Evolutionary conservation across 2,113 vertebrate species (phyloP).

Genomic region (Perccottus glenii): DNA sequence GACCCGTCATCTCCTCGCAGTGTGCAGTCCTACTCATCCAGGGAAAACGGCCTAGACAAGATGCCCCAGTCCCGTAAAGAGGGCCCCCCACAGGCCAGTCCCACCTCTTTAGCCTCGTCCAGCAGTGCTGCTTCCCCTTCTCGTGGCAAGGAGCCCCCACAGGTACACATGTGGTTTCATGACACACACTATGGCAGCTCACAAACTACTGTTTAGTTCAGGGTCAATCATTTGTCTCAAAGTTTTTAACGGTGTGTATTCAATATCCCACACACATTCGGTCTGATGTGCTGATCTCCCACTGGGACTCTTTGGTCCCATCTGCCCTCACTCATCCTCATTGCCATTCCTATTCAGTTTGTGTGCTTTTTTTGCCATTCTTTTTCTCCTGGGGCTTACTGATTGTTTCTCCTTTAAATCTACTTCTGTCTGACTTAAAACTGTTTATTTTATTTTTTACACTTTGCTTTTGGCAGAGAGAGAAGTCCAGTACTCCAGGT

Average conservation of each 20-base stretch:
- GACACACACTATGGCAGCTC: not conserved
- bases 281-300: constrained; percentile 17
- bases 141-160: constrained; percentile 82
- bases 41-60: constrained; percentile 90
- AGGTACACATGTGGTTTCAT: constrained; percentile 59
- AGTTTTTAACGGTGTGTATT: constrained; percentile 25
- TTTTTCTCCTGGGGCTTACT: not conserved
- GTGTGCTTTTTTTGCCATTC: constrained; percentile 8
- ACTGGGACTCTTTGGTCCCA: constrained; percentile 6
- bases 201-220: constrained; percentile 15
- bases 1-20: constrained; percentile 91
- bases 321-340: constrained; percentile 9
- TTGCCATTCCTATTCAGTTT: constrained; percentile 8
- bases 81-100: constrained; percentile 84
- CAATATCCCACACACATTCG: constrained; percentile 14
- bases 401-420: not conserved
- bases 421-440: not conserved
- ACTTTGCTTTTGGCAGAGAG: constrained; percentile 74
- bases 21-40: constrained; percentile 89
- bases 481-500: constrained; percentile 89
- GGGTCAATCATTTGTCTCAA: not conserved
- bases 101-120: constrained; percentile 88
- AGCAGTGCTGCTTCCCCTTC: constrained; percentile 86
- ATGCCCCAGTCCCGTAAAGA: constrained; percentile 82
- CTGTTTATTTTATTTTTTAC: constrained; percentile 8